Evolutionary conservation across 2,797 vertebrate species (phyloP), one percentile per base, ranked within the genome.

Genomic region (Chaunax sp.): DNA sequence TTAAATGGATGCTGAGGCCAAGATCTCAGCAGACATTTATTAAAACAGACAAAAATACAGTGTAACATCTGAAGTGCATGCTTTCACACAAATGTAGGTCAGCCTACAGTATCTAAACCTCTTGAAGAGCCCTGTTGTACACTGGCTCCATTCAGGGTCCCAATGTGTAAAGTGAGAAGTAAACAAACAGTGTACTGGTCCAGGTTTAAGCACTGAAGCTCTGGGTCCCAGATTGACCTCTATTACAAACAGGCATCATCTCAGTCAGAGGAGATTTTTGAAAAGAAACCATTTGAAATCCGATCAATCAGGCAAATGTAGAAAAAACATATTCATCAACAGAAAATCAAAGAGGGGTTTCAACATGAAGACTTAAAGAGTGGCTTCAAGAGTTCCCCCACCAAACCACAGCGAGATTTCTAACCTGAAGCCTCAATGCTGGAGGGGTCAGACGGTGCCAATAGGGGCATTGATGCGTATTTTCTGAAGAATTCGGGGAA

Each of bases 121-220:
- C 35, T 78, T 69, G 65, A 73, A 71, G 52, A 64, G 43, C 47
- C 38, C 35, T 65, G 28, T 28, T 43, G 45, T 69, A 85, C 74
- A 88, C 59, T 78, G 75, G 18, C n/a, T 30, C 66, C 67, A 82
- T 89, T 90, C 64, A 88, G 33, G 58, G 22, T 49, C 67, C 33
- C 19, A 13, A 70, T 64, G 75, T 78, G 81, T 82, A 88, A 87
- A 87, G 46, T 89, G 87, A 81, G 79, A 83, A 56, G 61, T 74
- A 85, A 88, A 87, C 81, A 86, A 90, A 85, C 74, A 72, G 63
- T 75, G 81, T 81, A 82, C 64, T 54, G 63, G 47, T 66, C 58
- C 72, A 74, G 58, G 64, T 77, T 56, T 64, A 69, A 55, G 59
- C 5, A 9, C 62, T 51, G 51, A 60, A 71, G 55, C 50, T 44